A percentile compares a stretch with the other conserved stretches of the same genome.
phyloP scores from a whole-genome alignment of 2,113 vertebrate species.

The Eolophus roseicapilla region DNA sequence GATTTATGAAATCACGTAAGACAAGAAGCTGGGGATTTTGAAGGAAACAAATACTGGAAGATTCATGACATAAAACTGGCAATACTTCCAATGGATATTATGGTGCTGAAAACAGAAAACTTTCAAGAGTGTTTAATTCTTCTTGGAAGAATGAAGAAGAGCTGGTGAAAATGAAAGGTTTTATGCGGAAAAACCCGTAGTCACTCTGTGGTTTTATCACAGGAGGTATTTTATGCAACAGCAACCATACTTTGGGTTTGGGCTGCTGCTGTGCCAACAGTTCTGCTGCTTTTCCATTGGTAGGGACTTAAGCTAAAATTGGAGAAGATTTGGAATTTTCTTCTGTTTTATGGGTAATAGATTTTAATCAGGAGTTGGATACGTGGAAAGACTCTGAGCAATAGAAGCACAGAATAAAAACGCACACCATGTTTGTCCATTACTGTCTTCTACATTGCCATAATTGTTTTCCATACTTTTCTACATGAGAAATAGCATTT shows the following conservation, averaged over 20 bases:
- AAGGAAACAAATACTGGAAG: neutral
- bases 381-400: neutral
- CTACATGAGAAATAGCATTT: neutral
- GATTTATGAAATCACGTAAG: neutral
- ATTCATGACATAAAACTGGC: rapidly evolving
- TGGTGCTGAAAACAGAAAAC: neutral
- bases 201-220: neutral
- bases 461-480: neutral
- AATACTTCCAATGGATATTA: neutral
- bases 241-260: neutral
- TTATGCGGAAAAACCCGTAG: neutral
- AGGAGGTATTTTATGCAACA: neutral
- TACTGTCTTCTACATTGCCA: neutral
- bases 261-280: neutral
- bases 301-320: neutral
- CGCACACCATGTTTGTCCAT: rapidly evolving
- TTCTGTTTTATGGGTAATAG: neutral
- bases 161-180: neutral
- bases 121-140: neutral
- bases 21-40: neutral
- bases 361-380: neutral
- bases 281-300: neutral
- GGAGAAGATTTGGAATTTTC: neutral
- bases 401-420: neutral
- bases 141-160: neutral